A percentile compares a stretch with the other conserved stretches of the same genome.
These are phyloP conservation scores for Recurvirostra avosetta DNA, from an alignment of 2,113 vertebrate species.

Conservation along the genomic window DNA sequence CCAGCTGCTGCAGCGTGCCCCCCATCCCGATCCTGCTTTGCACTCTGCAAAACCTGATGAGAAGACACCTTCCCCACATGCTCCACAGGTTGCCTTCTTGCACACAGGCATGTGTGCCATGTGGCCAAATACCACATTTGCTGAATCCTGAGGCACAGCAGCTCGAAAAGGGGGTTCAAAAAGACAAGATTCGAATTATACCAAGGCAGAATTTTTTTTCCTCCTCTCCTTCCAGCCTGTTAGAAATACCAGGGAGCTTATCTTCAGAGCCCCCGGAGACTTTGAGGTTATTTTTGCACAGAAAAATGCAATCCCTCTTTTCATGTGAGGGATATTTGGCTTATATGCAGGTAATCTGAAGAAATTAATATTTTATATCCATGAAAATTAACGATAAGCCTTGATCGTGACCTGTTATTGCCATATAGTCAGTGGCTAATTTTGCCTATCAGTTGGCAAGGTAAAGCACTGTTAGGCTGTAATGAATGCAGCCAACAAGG, in stretches of 20 bases:
- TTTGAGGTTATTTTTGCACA: background rate
- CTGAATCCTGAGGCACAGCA: background rate
- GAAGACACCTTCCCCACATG: background rate
- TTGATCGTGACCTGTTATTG: background rate
- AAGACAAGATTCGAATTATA: background rate
- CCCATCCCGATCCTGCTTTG: fast-evolving
- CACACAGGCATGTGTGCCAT: background rate
- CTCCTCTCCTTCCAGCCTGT: background rate
- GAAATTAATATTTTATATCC: background rate
- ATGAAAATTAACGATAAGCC: background rate
- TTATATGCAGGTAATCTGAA: background rate
- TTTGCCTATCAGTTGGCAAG: background rate
- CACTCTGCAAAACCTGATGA: background rate
- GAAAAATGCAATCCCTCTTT: background rate
- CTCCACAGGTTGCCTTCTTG: background rate
- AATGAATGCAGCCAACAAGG: background rate
- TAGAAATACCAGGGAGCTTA: background rate
- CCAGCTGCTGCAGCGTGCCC: background rate
- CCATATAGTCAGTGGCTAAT: background rate
- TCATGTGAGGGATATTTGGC: background rate
- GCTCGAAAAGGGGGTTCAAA: background rate
- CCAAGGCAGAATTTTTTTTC: background rate
- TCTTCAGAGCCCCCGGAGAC: background rate
- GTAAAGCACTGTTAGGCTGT: background rate
- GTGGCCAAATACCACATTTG: fast-evolving